phyloP scores from a whole-genome alignment of 92 coral and sea anemone genomes.

The Micromussa lordhowensis region DNA sequence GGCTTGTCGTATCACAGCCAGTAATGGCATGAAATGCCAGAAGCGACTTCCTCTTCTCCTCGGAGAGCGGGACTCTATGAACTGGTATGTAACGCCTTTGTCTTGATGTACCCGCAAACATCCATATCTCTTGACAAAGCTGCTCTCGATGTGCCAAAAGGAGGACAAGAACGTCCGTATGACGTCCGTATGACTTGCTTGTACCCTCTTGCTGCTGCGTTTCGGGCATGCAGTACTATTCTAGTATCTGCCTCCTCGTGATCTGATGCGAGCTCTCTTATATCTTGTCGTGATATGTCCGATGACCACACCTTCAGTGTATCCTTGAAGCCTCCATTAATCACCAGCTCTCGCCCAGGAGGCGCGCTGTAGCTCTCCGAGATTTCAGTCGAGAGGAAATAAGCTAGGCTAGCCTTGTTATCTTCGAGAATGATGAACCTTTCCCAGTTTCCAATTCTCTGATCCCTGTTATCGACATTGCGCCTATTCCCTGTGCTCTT shows the following conservation, averaged over 20 bases:
- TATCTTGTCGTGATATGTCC: conserved; percentile 26
- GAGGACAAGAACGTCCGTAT: conserved; percentile 55
- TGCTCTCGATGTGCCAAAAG: conserved; percentile 66
- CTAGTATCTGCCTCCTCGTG: conserved; percentile 79
- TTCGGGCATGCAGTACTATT: conserved; percentile 71
- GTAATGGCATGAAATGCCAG: too few relatives aligned
- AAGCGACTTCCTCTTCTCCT: too few relatives aligned
- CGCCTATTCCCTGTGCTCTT: conserved; percentile 53
- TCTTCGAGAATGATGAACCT: too few relatives aligned
- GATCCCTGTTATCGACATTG: conserved; percentile 63
- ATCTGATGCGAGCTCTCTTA: conserved; percentile 48
- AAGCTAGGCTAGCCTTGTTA: conserved; percentile 70
- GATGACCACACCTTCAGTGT: conserved; percentile 69
- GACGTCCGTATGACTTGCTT: conserved; percentile 68
- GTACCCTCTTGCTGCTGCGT: conserved; percentile 65
- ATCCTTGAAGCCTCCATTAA: conserved; percentile 71
- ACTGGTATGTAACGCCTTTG: conserved; percentile 63
- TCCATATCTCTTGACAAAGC: conserved; percentile 70
- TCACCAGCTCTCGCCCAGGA: conserved; percentile 60
- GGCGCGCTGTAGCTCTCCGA: conserved; percentile 18
- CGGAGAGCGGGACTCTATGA: too few relatives aligned
- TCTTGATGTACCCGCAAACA: conserved; percentile 74
- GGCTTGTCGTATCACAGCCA: too few relatives aligned
- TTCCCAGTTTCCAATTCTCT: too few relatives aligned
- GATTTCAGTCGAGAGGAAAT: conserved; percentile 64